Evolutionary conservation across 2,888 invertebrate species (phyloP), one percentile per base, ranked within the genome.

Genomic region (Hydraecia micacea): DNA sequence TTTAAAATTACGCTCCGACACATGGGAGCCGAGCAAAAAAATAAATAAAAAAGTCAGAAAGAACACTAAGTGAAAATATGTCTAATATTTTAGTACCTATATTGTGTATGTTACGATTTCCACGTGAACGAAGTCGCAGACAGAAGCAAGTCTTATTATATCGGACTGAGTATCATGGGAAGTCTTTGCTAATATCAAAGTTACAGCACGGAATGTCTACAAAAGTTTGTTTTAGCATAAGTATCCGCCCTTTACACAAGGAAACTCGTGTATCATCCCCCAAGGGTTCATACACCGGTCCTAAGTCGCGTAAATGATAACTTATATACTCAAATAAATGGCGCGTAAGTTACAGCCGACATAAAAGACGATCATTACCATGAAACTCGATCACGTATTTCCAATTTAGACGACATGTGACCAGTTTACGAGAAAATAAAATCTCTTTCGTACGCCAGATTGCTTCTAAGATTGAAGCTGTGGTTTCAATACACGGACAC

Each of bases 351-450:
- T 91, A 94, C 85, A 83, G 81, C 86, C 77, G 67, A 75, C 90
- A 87, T 92, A 91, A 93, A 89, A 91, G 84, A 77, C 76, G 78
- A 82, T 86, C 89, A 90, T 93, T 91, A 90, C 87, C 81, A 89
- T 84, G 90, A 87, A 87, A 87, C 84, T 87, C 87, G 90, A 91
- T 91, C 91, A 91, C 86, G 87, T 89, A 90, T 89, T 90, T 90
- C 86, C 91, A 91, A 92, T 93, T 91, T 91, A 79, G 87, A 83
- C 84, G 86, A 82, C 87, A 86, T 90, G 88, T 86, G 89, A 89
- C 87, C 89, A 85, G 84, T 91, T 92, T 90, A 90, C 84, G 87
- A 80, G 79, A 85, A 80, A 80, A 89, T 89, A 89, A 90, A 89
- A 89, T 83, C 81, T 71, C 71, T 86, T 82, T 84, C 69, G 73